Conservation (phyloP, 2,113 vertebrate genomes). For the Eulemur macaco region DNA sequence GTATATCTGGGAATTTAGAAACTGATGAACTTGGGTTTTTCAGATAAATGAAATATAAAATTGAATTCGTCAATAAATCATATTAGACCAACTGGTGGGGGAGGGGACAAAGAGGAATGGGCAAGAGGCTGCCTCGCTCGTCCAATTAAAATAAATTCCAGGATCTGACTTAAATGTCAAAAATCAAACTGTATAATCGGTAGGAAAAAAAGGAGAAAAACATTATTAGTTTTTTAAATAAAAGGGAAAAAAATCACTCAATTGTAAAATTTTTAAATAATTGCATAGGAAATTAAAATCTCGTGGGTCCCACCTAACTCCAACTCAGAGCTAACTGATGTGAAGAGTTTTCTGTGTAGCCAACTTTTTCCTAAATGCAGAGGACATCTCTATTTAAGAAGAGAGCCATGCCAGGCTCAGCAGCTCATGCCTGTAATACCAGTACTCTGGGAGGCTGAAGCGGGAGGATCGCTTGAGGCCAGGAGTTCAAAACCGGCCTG, state of each 20-base stretch:
- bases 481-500: background rate
- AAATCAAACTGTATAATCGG: background rate
- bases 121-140: background rate
- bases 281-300: background rate
- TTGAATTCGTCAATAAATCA: background rate
- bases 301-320: background rate
- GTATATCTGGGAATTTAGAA: background rate
- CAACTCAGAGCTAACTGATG: background rate
- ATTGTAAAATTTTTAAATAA: background rate
- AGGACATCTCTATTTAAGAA: background rate
- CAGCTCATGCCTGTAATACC: background rate
- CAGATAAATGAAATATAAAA: constrained; percentile 4
- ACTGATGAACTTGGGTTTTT: background rate
- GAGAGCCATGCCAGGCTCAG: background rate
- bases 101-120: background rate
- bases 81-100: background rate
- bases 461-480: background rate
- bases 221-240: background rate
- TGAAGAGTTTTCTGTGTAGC: too few relatives aligned
- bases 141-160: background rate
- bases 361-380: background rate
- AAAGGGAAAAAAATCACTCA: background rate
- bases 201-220: background rate
- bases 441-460: background rate
- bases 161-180: background rate